These are phyloP conservation scores for Thalassoma bifasciatum DNA, from an alignment of 2,113 vertebrate species.

Conservation along the genomic window DNA sequence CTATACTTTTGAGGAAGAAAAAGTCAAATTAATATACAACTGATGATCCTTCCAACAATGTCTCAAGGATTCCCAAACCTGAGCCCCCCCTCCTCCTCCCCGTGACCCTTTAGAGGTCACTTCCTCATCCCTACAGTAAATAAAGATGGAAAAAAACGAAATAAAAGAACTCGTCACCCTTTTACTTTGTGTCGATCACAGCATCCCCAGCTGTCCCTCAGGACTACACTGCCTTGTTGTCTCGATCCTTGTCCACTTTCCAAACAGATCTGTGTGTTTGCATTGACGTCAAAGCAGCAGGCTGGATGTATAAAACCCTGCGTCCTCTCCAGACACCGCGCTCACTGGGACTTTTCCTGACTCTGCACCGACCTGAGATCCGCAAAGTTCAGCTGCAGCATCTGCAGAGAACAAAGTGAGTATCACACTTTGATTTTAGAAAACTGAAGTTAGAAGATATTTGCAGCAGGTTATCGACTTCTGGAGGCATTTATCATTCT, in stretches of 20 bases:
- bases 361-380: constrained; percentile 28
- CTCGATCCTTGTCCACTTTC: constrained; percentile 74
- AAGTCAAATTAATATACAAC: background rate
- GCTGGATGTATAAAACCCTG: constrained; percentile 85
- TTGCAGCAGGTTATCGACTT: background rate
- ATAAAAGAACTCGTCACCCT: background rate
- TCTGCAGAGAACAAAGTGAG: constrained; percentile 63
- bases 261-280: constrained; percentile 74
- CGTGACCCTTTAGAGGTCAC: background rate
- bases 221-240: constrained; percentile 33
- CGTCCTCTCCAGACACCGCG: constrained; percentile 52
- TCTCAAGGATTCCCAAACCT: background rate
- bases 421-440: background rate
- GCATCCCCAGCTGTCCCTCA: constrained; percentile 38
- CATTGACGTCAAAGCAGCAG: constrained; percentile 88
- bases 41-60: background rate
- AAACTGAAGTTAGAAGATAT: background rate
- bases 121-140: background rate
- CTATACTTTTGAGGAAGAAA: too few relatives aligned
- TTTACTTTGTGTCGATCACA: constrained; percentile 15
- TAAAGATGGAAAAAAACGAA: background rate
- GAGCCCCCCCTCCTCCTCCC: background rate
- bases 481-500: background rate
- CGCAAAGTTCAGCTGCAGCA: constrained; percentile 51
- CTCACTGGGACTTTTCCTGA: constrained; percentile 63